Evolutionary conservation across 1,140 invertebrate species (phyloP).

Genomic region (Neotoxoptera formosana): DNA sequence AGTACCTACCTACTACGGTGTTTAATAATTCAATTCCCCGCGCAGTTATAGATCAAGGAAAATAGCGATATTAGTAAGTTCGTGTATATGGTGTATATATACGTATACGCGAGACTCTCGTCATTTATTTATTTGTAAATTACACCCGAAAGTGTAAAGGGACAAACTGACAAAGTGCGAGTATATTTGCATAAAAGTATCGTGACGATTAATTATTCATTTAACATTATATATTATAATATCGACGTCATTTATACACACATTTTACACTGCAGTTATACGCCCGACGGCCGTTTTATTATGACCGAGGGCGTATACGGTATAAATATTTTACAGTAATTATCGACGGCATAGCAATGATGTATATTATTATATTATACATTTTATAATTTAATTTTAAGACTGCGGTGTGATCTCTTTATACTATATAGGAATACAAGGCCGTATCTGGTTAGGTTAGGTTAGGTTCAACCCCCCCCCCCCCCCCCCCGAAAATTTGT

Average conservation of each 20-base stretch:
- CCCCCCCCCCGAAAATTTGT: too few species aligned
- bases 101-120: background rate
- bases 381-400: background rate
- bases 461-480: too few species aligned
- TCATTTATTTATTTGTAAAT: constrained; percentile 12
- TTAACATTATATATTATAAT: background rate
- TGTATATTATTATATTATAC: background rate
- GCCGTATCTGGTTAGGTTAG: too few species aligned
- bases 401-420: too few species aligned
- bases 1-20: background rate
- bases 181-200: background rate
- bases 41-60: constrained; percentile 3
- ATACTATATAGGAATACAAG: too few species aligned
- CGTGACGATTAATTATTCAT: background rate
- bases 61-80: constrained; percentile 4
- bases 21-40: constrained; percentile 43
- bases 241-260: background rate
- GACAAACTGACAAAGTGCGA: background rate
- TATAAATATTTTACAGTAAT: background rate
- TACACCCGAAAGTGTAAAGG: background rate
- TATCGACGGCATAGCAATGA: background rate
- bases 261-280: too few species aligned
- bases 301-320: background rate
- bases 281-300: background rate
- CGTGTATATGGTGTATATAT: too few species aligned